A percentile compares a stretch with the other conserved stretches of the same genome.
Conservation (phyloP, 2,888 invertebrate genomes). For the Ommatoiulus sabulosus region DNA sequence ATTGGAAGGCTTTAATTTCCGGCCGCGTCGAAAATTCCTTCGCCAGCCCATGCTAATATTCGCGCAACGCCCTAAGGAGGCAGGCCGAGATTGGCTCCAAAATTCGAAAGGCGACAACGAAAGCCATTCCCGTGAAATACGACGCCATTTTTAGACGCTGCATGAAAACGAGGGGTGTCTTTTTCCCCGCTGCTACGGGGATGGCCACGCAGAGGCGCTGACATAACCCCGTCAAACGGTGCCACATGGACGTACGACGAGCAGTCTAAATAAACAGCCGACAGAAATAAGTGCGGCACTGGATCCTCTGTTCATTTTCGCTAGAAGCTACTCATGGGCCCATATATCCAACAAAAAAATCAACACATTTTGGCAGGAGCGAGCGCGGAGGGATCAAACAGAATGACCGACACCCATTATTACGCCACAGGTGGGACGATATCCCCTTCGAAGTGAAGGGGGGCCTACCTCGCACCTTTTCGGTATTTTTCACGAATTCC, state of each 20-base stretch:
- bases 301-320: not conserved
- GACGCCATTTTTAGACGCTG: not conserved
- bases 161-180: not conserved
- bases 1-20: constrained; percentile 44
- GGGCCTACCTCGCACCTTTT: not conserved
- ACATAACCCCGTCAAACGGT: not conserved
- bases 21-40: not conserved
- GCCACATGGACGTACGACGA: not conserved
- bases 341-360: not conserved
- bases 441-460: not conserved
- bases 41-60: constrained; percentile 8
- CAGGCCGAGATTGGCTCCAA: not conserved
- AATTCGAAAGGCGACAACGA: not conserved
- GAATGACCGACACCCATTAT: not conserved
- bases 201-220: not conserved
- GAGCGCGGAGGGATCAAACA: constrained; percentile 10
- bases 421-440: not conserved
- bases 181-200: constrained; percentile 1
- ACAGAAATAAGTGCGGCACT: not conserved
- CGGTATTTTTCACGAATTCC: constrained; percentile 11
- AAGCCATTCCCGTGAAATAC: not conserved
- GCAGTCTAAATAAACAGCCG: not conserved
- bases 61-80: constrained; percentile 17
- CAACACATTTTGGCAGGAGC: not conserved
- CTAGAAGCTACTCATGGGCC: not conserved